Conservation (phyloP, 2,888 invertebrate genomes). For the Mechanitis messenoides region DNA sequence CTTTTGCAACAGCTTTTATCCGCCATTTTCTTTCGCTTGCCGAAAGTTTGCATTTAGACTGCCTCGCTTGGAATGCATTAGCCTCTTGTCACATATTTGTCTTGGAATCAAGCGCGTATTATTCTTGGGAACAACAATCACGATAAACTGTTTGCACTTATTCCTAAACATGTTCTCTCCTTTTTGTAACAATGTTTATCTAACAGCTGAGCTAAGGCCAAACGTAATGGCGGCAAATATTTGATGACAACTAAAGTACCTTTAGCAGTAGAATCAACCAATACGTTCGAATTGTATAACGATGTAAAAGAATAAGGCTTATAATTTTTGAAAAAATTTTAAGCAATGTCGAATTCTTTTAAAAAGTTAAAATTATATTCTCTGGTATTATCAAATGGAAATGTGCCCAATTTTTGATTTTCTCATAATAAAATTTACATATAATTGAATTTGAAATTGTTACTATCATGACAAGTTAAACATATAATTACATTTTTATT, state of each 20-base stretch:
- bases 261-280: constrained; percentile 1
- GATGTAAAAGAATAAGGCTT: too few relatives aligned
- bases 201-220: constrained; percentile 30
- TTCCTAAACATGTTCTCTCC: constrained; percentile 34
- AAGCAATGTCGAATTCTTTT: too few relatives aligned
- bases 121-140: constrained; percentile 54
- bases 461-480: too few relatives aligned
- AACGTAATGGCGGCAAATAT: constrained; percentile 30
- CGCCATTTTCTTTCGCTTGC: constrained; percentile 58
- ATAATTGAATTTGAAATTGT: neutral
- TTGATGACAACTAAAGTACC: constrained; percentile 19
- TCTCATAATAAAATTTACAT: neutral
- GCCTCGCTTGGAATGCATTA: constrained; percentile 61
- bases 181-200: constrained; percentile 32
- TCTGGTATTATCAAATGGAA: too few relatives aligned
- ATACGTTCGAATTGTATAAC: neutral
- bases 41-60: constrained; percentile 67
- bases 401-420: too few relatives aligned
- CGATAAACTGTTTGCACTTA: constrained; percentile 54
- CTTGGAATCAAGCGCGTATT: constrained; percentile 54
- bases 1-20: constrained; percentile 64
- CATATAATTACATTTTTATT: too few relatives aligned
- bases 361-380: too few relatives aligned
- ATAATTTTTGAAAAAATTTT: too few relatives aligned
- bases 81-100: constrained; percentile 60